These are phyloP conservation scores for Ceratitis capitata DNA, from an alignment of 1,140 invertebrate genomes.

Conservation along the genomic window DNA sequence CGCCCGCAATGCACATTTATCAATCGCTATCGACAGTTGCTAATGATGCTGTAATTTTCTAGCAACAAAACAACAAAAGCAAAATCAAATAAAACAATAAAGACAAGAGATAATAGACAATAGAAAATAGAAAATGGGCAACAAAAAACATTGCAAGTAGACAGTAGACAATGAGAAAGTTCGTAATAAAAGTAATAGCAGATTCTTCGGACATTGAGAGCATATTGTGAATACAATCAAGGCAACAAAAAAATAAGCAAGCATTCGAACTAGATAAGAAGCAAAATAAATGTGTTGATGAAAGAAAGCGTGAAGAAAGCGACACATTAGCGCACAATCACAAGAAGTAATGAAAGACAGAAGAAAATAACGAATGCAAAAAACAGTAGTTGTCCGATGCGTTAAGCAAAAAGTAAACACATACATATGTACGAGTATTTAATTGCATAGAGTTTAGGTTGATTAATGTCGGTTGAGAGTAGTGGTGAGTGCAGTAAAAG, in stretches of 20 bases:
- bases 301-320: neutral
- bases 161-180: neutral
- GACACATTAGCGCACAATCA: neutral
- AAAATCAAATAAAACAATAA: neutral
- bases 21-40: neutral
- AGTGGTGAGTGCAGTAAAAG: neutral
- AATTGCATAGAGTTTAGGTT: too few species aligned
- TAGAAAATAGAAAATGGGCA: neutral
- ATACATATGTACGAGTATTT: too few species aligned
- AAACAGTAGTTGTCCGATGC: neutral
- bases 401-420: neutral
- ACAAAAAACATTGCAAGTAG: neutral
- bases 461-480: too few species aligned
- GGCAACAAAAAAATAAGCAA: neutral
- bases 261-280: neutral
- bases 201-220: neutral
- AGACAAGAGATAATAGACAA: neutral
- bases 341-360: too few species aligned
- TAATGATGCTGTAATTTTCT: constrained; percentile 3
- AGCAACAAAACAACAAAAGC: too few species aligned
- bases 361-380: neutral
- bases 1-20: constrained; percentile 7
- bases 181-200: neutral
- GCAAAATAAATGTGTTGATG: neutral
- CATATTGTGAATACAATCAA: neutral